Percentiles rank a stretch among this genome's conserved stretches.
Conservation (phyloP, 2,797 vertebrate species). For the Sciaenops ocellatus region DNA sequence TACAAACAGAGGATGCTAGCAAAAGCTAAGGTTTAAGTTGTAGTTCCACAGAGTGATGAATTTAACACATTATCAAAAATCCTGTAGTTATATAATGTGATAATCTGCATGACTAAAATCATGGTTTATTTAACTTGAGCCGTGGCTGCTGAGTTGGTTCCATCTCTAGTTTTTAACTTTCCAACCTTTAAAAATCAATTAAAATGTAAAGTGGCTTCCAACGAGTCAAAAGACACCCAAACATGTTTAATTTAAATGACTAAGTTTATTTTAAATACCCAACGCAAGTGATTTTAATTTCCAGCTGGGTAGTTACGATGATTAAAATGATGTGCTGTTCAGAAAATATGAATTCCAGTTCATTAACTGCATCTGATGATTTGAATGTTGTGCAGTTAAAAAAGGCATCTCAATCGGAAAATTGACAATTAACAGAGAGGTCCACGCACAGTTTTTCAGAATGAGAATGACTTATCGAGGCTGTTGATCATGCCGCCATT, state of each 20-base stretch:
- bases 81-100: no score
- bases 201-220: background rate
- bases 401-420: slow-evolving; percentile 44
- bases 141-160: background rate
- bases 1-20: no score
- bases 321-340: slow-evolving; percentile 15
- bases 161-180: background rate
- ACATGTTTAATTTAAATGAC: slow-evolving; percentile 9
- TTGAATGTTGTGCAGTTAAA: slow-evolving; percentile 25
- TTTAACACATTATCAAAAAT: no score
- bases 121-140: background rate
- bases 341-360: slow-evolving; percentile 28
- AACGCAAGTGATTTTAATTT: slow-evolving; percentile 18
- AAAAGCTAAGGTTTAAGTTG: no score
- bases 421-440: slow-evolving; percentile 36
- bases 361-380: slow-evolving; percentile 42
- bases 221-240: background rate
- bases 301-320: slow-evolving; percentile 28
- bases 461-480: background rate
- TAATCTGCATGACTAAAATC: background rate
- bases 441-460: slow-evolving; percentile 13
- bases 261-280: slow-evolving; percentile 15
- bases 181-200: background rate
- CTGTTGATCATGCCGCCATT: slow-evolving; percentile 8
- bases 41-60: no score